Percentiles rank a stretch among this genome's conserved stretches.
These are phyloP conservation scores for Drosophila greeni DNA, from an alignment of 2,888 invertebrate genomes.

Conservation along the genomic window DNA sequence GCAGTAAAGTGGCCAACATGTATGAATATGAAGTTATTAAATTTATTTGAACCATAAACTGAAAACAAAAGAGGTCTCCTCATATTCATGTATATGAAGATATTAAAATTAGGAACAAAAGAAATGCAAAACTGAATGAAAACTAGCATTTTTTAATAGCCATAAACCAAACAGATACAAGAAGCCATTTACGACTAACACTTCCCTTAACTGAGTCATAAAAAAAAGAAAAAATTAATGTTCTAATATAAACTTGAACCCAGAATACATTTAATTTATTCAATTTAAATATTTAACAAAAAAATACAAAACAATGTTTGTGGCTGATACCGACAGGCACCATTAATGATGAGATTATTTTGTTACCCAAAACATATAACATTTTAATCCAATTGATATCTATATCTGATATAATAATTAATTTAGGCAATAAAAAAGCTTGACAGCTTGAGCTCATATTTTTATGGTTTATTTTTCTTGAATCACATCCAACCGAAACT, in stretches of 20 bases:
- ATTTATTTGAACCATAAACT: neutral
- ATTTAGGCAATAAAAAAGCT: constrained; percentile 18
- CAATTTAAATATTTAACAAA: neutral
- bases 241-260: neutral
- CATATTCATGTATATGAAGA: neutral
- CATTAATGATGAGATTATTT: constrained; percentile 14
- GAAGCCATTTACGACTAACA: neutral
- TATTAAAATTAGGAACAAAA: constrained; percentile 3
- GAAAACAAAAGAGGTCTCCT: neutral
- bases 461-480: constrained; percentile 15
- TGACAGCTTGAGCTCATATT: constrained; percentile 19
- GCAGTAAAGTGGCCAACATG: constrained; percentile 6
- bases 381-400: constrained; percentile 23
- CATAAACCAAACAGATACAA: neutral
- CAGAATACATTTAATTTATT: neutral
- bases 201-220: neutral
- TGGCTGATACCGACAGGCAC: constrained; percentile 19
- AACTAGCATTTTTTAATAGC: neutral
- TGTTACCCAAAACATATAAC: constrained; percentile 23
- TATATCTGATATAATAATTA: constrained; percentile 21
- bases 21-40: constrained; percentile 12
- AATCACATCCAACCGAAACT: neutral
- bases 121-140: neutral
- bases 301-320: neutral
- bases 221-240: neutral